Evolutionary conservation across 2,797 vertebrate species (phyloP), one percentile per base, ranked within the genome.

Genomic region (Pitangus sulphuratus): DNA sequence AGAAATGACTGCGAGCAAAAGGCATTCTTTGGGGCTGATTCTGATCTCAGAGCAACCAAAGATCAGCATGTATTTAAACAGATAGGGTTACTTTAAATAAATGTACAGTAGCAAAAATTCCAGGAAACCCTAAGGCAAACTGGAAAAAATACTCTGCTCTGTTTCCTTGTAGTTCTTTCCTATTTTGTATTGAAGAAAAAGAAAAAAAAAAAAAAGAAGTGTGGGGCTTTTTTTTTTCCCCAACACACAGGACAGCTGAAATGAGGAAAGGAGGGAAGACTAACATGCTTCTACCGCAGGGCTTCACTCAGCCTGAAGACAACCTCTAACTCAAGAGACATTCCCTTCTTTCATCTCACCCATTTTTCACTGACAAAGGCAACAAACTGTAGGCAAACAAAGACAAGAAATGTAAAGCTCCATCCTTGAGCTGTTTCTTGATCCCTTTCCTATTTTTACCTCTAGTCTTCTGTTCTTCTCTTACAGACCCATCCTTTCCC

Each of bases 91-190:
- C 96, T 96, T 96, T 95, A 95, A 97, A 89, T 90, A 96, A 97
- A 96, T 96, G 95, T 97, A 96, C 95, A 96, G 95, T 96, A 95
- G 96, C 93, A 95, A 94, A 97, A 93, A 96, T 95, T 96, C 93
- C 94, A 95, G 96, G 91, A 97, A 96, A 91, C 89, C 95, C 93
- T 89, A 84, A 95, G 95, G 95, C 95, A 93, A 96, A 82, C 87
- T 95, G 91, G 85, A 94, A 90, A 96, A 96, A 96, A 95, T 91
- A 90, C 93, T 87, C 83, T 82, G 58, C 62, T 82, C 74, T 2
- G 3, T 89, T 95, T 96, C 91, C 94, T 91, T 89, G 62, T 90
- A 91, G 89, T 53, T 68, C 70, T 96, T 95, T 93, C 93, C 68
- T 93, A 95, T 87, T 94, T 84, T 84, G 48, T 88, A 64, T 7